phyloP scores from a whole-genome alignment of 2,113 vertebrate species.

The Nansenia antarctica region DNA sequence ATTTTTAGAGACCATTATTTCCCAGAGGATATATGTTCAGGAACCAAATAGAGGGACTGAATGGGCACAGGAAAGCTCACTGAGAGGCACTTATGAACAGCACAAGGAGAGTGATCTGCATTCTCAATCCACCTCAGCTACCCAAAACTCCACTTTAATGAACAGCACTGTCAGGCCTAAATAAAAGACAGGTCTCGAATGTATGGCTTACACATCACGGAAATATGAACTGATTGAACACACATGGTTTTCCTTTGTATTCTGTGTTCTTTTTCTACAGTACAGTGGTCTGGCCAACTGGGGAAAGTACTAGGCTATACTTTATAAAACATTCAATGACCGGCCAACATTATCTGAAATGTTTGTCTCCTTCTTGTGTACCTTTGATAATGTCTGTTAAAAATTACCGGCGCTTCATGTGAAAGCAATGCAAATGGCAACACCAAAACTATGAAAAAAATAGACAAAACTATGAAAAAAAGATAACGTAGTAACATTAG shows the following conservation, averaged over 20 bases:
- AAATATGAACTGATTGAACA: conserved; percentile 62
- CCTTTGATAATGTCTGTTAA: not conserved
- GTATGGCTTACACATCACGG: conserved; percentile 55
- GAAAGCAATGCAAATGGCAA: not conserved
- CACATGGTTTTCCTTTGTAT: conserved; percentile 46
- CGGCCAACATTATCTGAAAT: conserved; percentile 63
- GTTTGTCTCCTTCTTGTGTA: conserved; percentile 53
- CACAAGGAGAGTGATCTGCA: not conserved
- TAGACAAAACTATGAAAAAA: not conserved
- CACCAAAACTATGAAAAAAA: not conserved
- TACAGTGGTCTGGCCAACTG: conserved; percentile 43
- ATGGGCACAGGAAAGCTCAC: not conserved
- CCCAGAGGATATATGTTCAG: not conserved
- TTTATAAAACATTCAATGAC: too few species aligned
- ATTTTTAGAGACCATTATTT: not conserved
- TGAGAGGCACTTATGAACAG: not conserved
- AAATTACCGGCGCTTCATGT: not conserved
- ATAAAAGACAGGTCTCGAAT: conserved; percentile 71
- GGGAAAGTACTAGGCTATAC: conserved; percentile 30
- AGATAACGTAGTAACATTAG: too few species aligned
- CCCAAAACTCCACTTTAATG: too few species aligned
- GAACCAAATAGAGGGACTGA: not conserved
- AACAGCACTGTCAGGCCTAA: too few species aligned
- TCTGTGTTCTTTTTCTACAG: conserved; percentile 33
- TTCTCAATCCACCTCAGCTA: not conserved